Conservation (phyloP, 1,140 invertebrate species). For the Pteromalus puparum region DNA sequence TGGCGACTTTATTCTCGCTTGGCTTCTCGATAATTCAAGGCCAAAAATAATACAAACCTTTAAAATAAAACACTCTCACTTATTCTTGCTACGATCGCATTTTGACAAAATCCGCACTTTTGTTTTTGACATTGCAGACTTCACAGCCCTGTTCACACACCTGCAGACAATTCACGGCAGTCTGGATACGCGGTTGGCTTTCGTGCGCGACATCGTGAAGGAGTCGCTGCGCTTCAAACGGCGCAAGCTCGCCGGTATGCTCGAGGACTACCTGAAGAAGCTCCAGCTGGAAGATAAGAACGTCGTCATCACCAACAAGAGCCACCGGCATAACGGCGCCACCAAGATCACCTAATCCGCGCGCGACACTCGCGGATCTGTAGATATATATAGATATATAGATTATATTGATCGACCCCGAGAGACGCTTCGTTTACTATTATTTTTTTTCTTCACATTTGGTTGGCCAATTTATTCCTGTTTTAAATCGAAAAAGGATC, state of each 20-base stretch:
- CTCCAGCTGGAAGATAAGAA: slow-evolving; percentile 70
- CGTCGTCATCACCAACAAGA: slow-evolving; percentile 66
- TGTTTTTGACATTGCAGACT: slow-evolving; percentile 78
- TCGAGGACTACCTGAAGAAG: slow-evolving; percentile 74
- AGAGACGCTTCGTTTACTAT: slow-evolving; percentile 11
- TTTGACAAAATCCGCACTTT: not conserved
- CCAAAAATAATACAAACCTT: not conserved
- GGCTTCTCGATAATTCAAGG: not conserved
- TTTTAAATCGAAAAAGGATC: slow-evolving; percentile 1
- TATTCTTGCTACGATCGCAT: not conserved
- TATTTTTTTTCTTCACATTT: slow-evolving; percentile 17
- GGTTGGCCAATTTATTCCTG: not conserved
- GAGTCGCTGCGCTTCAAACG: slow-evolving; percentile 90
- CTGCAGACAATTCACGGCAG: slow-evolving; percentile 84
- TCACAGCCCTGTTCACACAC: slow-evolving; percentile 81
- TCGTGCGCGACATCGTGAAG: slow-evolving; percentile 85
- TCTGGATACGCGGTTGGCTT: slow-evolving; percentile 80
- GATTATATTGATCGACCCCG: slow-evolving; percentile 28
- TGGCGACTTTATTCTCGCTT: not conserved
- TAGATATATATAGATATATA: slow-evolving; percentile 37
- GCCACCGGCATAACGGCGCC: slow-evolving; percentile 70
- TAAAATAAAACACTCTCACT: not conserved
- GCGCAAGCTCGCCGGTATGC: slow-evolving; percentile 80
- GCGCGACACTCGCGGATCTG: slow-evolving; percentile 13
- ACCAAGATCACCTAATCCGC: slow-evolving; percentile 69